These are phyloP conservation scores for Pogonomyrmex californicus DNA, from an alignment of 1,140 invertebrate genomes.

Conservation along the genomic window DNA sequence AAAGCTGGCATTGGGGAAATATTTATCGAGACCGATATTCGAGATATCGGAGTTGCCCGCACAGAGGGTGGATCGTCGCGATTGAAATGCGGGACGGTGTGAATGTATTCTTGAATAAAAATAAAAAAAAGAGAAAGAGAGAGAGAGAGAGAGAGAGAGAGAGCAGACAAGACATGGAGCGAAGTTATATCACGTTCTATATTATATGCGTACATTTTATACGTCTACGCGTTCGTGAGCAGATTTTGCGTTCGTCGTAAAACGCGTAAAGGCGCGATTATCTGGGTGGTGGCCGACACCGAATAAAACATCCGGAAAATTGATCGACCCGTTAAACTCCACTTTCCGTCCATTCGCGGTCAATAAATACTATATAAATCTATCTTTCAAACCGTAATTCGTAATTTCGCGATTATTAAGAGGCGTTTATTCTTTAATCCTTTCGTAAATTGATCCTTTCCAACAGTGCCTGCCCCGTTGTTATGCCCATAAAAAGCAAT, in stretches of 20 bases:
- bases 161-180: neutral
- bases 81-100: constrained; percentile 9
- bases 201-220: neutral
- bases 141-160: too few relatives aligned
- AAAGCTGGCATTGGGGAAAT: constrained; percentile 10
- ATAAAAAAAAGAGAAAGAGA: too few relatives aligned
- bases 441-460: neutral
- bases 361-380: constrained; percentile 25
- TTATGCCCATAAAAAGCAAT: neutral
- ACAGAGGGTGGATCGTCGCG: neutral
- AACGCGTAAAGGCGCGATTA: neutral
- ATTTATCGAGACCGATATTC: constrained; percentile 42
- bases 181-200: constrained; percentile 10
- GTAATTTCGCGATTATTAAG: constrained; percentile 3
- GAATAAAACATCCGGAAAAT: constrained; percentile 35
- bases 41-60: neutral
- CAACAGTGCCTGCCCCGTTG: neutral
- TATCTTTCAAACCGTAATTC: neutral
- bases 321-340: constrained; percentile 26
- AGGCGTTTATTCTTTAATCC: neutral
- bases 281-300: neutral
- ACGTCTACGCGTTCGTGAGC: neutral
- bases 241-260: neutral
- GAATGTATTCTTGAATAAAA: constrained; percentile 3
- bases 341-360: neutral